Conservation (phyloP, 2,888 invertebrate genomes). For the Diadegma fenestrale region DNA sequence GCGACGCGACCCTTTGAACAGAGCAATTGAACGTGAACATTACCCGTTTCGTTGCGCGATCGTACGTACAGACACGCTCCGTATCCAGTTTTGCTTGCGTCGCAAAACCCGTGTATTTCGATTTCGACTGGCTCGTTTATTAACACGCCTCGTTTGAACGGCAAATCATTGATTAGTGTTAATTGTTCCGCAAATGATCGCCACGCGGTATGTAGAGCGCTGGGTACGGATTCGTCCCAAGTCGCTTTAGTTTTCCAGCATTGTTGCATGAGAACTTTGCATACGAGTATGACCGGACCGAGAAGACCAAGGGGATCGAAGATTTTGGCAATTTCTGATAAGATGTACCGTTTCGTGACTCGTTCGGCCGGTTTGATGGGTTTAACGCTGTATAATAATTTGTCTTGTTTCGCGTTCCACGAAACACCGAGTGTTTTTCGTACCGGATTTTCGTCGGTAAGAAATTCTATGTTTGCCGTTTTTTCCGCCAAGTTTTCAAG, state of each 20-base stretch:
- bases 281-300: conserved; percentile 59
- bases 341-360: conserved; percentile 58
- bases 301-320: conserved; percentile 65
- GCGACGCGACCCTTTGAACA: conserved; percentile 76
- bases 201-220: conserved; percentile 44
- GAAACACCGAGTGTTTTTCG: conserved; percentile 57
- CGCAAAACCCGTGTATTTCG: conserved; percentile 71
- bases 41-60: conserved; percentile 27
- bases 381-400: conserved; percentile 51
- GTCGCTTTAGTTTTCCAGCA: conserved; percentile 60
- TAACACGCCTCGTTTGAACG: conserved; percentile 29
- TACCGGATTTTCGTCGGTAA: conserved; percentile 44
- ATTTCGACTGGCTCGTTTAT: conserved; percentile 30
- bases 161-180: conserved; percentile 36
- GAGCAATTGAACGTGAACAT: conserved; percentile 61
- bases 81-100: conserved; percentile 69
- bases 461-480: conserved; percentile 45
- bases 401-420: conserved; percentile 58
- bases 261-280: conserved; percentile 61
- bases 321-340: conserved; percentile 62
- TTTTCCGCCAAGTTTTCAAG: conserved; percentile 52
- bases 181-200: conserved; percentile 45
- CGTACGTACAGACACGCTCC: conserved; percentile 70
- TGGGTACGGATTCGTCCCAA: conserved; percentile 62
- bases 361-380: conserved; percentile 17